Percentiles rank a stretch among this genome's conserved stretches.
Conservation (phyloP, 2,797 vertebrate genomes). For the Melanogrammus aeglefinus region DNA sequence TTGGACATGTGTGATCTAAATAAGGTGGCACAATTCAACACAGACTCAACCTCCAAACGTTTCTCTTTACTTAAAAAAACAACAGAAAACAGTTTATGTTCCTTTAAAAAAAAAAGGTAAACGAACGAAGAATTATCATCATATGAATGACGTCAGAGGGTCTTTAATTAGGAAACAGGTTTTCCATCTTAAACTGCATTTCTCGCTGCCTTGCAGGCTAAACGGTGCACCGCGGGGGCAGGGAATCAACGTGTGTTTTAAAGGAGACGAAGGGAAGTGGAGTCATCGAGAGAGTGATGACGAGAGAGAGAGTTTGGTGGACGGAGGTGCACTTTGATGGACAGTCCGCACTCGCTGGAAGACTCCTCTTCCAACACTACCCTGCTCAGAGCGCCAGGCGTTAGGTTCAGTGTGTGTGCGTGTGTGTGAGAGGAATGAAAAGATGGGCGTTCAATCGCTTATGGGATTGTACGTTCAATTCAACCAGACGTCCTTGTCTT, state of each 20-base stretch:
- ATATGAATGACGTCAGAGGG: slow-evolving; percentile 80
- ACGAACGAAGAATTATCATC: slow-evolving; percentile 66
- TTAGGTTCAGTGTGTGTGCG: background rate
- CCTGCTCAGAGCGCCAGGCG: background rate
- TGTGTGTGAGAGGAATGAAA: background rate
- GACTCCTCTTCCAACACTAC: background rate
- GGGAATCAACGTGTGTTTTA: background rate
- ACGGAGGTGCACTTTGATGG: background rate
- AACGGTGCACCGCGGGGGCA: background rate
- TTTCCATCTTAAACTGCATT: slow-evolving; percentile 16
- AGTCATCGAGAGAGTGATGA: background rate
- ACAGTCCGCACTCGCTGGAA: background rate
- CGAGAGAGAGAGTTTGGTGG: no score
- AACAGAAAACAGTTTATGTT: background rate
- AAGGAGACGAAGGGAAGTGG: background rate
- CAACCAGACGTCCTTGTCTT: background rate
- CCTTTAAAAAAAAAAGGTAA: slow-evolving; percentile 36
- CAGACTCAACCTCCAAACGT: background rate
- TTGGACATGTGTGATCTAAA: background rate
- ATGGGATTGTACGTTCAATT: slow-evolving; percentile 25
- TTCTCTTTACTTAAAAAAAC: background rate
- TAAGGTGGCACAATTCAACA: background rate
- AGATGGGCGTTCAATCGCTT: slow-evolving; percentile 21
- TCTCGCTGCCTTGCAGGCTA: slow-evolving; percentile 57
- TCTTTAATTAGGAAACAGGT: slow-evolving; percentile 52